Evolutionary conservation across 1,140 invertebrate genomes (phyloP).

Genomic region (Drosophila tropicalis): DNA sequence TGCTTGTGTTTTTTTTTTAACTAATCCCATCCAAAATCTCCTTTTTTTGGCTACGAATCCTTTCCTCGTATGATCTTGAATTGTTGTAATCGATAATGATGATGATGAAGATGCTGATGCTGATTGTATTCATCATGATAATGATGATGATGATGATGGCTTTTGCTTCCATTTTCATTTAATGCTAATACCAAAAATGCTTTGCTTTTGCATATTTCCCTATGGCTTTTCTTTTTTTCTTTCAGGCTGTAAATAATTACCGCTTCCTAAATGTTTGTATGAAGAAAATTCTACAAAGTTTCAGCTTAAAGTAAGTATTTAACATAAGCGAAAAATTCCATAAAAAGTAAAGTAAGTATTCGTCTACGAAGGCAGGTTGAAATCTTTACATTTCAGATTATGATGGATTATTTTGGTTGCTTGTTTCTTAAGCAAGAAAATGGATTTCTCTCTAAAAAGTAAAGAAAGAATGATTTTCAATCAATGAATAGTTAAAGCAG

Average conservation of each 20-base stretch:
- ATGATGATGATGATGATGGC: slow-evolving; percentile 51
- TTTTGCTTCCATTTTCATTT: slow-evolving; percentile 36
- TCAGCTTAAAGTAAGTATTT: slow-evolving; percentile 7
- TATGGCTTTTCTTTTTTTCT: slow-evolving; percentile 6
- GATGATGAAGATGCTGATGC: slow-evolving; percentile 32
- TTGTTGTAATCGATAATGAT: slow-evolving; percentile 32
- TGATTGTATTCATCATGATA: slow-evolving; percentile 11
- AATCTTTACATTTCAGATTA: too few relatives aligned
- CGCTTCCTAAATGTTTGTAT: background rate
- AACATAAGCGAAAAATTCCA: background rate
- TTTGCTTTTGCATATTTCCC: slow-evolving; percentile 33
- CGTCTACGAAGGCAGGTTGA: background rate
- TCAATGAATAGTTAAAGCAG: too few relatives aligned
- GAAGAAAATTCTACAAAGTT: background rate
- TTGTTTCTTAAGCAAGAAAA: too few relatives aligned
- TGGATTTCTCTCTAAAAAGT: too few relatives aligned
- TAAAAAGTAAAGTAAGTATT: background rate
- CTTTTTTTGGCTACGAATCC: slow-evolving; percentile 31
- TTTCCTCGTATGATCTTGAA: slow-evolving; percentile 29
- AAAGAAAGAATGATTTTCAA: too few relatives aligned
- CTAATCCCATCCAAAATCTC: slow-evolving; percentile 19
- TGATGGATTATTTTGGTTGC: too few relatives aligned
- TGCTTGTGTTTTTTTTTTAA: slow-evolving; percentile 76
- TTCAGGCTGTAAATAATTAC: background rate
- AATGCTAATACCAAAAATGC: slow-evolving; percentile 31